Conservation (phyloP, 2,797 vertebrate species). For the Enteromius viviparus region DNA sequence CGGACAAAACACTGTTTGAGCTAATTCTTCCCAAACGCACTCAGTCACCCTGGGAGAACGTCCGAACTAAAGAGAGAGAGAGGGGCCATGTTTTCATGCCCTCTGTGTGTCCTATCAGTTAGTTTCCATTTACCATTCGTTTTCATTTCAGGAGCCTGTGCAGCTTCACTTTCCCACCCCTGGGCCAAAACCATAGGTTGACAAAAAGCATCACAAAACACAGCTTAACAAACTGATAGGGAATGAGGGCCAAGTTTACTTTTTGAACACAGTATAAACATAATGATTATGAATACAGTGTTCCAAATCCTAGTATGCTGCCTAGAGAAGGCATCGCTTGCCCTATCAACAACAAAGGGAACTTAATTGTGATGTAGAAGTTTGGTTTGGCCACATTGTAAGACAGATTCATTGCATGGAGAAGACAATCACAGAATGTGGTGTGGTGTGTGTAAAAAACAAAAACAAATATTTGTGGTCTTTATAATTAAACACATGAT, state of each 20-base stretch:
- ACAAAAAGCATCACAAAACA: conserved; percentile 22
- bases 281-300: conserved; percentile 22
- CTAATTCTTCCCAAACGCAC: conserved; percentile 36
- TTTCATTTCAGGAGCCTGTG: conserved; percentile 21
- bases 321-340: neutral
- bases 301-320: conserved; percentile 2
- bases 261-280: conserved; percentile 24
- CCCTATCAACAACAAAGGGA: neutral
- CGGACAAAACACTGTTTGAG: neutral
- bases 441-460: neutral
- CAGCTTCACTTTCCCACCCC: conserved; percentile 20
- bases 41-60: conserved; percentile 39
- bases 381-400: neutral
- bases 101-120: conserved; percentile 13
- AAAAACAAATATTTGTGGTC: neutral
- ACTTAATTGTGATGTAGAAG: neutral
- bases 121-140: conserved; percentile 11
- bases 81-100: conserved; percentile 30
- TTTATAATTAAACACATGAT: neutral
- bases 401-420: neutral
- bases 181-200: conserved; percentile 24
- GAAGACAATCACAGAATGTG: neutral
- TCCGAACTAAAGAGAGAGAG: neutral
- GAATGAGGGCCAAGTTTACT: conserved; percentile 38
- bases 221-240: neutral